Percentiles rank a stretch among this genome's conserved stretches.
Evolutionary conservation across 2,797 vertebrate species (phyloP).

Genomic region (Rhodeus uyekii): DNA sequence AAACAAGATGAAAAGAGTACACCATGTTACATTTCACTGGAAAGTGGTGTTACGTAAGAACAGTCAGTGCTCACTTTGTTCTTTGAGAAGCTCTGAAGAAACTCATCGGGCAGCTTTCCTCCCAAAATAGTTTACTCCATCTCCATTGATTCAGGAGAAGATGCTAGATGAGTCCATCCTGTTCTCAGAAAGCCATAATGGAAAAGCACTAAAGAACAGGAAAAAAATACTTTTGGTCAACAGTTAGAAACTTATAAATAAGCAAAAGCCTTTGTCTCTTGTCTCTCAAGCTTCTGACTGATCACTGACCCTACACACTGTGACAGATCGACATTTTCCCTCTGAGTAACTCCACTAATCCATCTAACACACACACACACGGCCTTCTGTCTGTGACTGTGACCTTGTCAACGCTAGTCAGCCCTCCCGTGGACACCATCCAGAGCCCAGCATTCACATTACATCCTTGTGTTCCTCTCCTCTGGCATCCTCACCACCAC

Average conservation of each 20-base stretch:
- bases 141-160: not conserved
- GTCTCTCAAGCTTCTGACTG: conserved; percentile 16
- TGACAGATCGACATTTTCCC: conserved; percentile 29
- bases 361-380: conserved; percentile 21
- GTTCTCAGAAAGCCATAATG: conserved; percentile 7
- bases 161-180: not conserved
- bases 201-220: not conserved
- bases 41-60: not conserved
- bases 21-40: conserved; percentile 1
- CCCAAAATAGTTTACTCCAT: not conserved
- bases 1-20: not conserved
- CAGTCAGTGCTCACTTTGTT: not conserved
- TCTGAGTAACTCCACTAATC: conserved; percentile 20
- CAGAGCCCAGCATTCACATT: not conserved
- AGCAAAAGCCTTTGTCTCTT: not conserved
- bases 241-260: not conserved
- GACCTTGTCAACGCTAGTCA: conserved; percentile 41
- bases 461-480: conserved; percentile 19
- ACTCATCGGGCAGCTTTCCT: not conserved
- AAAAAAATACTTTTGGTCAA: not conserved
- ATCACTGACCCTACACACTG: conserved; percentile 2
- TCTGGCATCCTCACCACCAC: not conserved
- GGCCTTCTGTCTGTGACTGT: conserved; percentile 9
- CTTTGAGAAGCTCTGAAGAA: not conserved
- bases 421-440: conserved; percentile 5